phyloP scores from a whole-genome alignment of 2,113 vertebrate genomes.

The Murina feae region DNA sequence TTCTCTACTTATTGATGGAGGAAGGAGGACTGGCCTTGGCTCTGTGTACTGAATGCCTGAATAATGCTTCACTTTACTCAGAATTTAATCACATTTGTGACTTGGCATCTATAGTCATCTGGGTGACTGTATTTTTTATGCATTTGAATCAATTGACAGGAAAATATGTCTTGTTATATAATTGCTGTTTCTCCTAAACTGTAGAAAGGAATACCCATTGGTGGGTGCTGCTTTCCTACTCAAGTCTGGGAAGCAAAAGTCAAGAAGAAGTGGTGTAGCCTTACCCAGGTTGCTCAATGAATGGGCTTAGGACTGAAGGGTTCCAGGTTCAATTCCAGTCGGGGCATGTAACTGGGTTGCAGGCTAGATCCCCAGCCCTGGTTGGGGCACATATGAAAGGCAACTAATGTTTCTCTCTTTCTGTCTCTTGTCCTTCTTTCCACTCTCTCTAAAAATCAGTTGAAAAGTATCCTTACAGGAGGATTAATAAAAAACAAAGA shows the following conservation, averaged over 20 bases:
- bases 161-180: background rate
- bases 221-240: background rate
- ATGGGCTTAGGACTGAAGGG: too few species aligned
- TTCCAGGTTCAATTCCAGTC: too few species aligned
- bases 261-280: background rate
- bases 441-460: too few species aligned
- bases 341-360: too few species aligned
- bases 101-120: constrained; percentile 16
- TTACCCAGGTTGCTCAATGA: too few species aligned
- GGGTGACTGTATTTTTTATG: constrained; percentile 34
- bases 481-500: too few species aligned
- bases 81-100: constrained; percentile 39
- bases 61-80: background rate
- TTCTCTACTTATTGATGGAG: background rate
- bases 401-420: too few species aligned
- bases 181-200: background rate
- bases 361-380: too few species aligned
- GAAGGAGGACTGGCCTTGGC: background rate
- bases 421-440: too few species aligned
- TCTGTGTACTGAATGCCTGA: background rate
- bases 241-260: background rate
- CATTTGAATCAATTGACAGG: constrained; percentile 19
- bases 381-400: too few species aligned
- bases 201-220: background rate
- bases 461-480: too few species aligned